Evolutionary conservation across 1,140 invertebrate species (phyloP).

Genomic region (Andrena cerasifolii): DNA sequence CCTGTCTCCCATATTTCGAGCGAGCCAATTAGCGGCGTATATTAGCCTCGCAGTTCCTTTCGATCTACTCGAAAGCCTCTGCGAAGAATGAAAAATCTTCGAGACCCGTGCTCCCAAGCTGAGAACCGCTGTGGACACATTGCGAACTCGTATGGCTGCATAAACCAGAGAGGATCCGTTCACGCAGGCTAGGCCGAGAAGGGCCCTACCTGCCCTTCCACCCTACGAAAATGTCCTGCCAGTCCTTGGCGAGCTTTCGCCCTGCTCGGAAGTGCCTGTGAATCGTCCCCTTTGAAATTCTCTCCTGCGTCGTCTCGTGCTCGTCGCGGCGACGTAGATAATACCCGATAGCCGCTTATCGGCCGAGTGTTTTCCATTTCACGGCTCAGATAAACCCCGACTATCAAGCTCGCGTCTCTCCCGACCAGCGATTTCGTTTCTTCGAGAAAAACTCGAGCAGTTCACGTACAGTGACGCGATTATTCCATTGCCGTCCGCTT

Average conservation of each 20-base stretch:
- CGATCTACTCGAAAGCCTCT: too few species aligned
- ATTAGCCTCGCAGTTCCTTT: too few species aligned
- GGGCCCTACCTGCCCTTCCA: conserved; percentile 37
- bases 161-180: conserved; percentile 30
- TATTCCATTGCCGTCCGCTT: too few species aligned
- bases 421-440: not conserved
- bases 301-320: not conserved
- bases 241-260: conserved; percentile 46
- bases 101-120: not conserved
- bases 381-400: conserved; percentile 5
- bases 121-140: conserved; percentile 4
- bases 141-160: conserved; percentile 7
- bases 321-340: conserved; percentile 6
- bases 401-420: not conserved
- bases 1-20: not conserved
- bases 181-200: too few species aligned
- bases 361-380: conserved; percentile 33
- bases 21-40: not conserved
- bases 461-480: not conserved
- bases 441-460: not conserved
- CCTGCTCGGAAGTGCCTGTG: not conserved
- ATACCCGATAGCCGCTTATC: conserved; percentile 21
- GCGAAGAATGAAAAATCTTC: too few species aligned
- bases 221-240: conserved; percentile 47
- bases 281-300: not conserved